Base-by-base conservation (phyloP, 1,140 invertebrate species). In the Zaprionus inermis region DNA sequence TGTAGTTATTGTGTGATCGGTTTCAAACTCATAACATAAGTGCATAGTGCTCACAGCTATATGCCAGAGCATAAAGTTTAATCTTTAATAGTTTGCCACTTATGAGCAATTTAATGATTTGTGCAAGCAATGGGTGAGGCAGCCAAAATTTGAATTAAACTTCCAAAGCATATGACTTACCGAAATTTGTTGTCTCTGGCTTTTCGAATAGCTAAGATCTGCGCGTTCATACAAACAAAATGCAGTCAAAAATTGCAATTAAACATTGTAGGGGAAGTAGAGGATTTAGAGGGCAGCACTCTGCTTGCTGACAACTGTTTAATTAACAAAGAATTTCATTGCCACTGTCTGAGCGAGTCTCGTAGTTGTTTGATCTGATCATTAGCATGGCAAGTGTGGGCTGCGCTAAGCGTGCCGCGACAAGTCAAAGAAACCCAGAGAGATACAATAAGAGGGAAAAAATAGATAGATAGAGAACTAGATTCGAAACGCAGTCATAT, bases 251-350 rank as follows among this genome's bases (percentile, higher is more conserved):
- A 46, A 71, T 14, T 18, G 30, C 41, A 64, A 36, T 51, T 65
- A 65, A 38, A 32, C 16, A n/a, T 14, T 2, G 46, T 5, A 30
- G 51, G 22, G 7, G 20, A 24, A 14, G 11, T 10, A 5, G 22
- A 10, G 38, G 32, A 9, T 9, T 7, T 2, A 22, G 18, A n/a
- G 7, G 58, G 16, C 22, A 18, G n/a, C 7, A 14, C 41, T 46
- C 9, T 18, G n/a, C 24, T 51, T 36, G 51, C 65, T 74, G 67
- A 68, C 72, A 67, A 66, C 59, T 64, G 57, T 74, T 74, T 74
- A 74, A 74, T 74, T 63, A 70, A 70, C 59, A 63, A 41, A 38
- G n/a, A 68, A 70, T 74, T 74, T 32, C 57, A 63, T 74, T 74
- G 41, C 36, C 59, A 63, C 58, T 71, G 41, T 14, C 22, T 36